phyloP scores from a whole-genome alignment of 2,888 invertebrate genomes.

The Drosophila emarginata region DNA sequence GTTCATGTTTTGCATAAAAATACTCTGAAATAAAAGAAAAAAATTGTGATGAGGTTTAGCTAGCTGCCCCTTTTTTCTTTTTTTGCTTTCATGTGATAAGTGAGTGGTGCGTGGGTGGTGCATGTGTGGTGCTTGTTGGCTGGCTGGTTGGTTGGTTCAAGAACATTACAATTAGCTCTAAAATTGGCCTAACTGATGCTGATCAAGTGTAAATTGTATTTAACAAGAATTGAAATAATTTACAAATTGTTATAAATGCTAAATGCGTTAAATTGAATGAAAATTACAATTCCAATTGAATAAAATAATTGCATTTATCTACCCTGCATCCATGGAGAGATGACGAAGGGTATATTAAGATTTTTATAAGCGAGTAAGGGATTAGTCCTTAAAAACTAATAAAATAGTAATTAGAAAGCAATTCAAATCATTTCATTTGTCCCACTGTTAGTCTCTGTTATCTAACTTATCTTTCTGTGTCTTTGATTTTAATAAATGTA shows the following conservation, averaged over 20 bases:
- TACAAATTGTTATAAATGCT: constrained; percentile 4
- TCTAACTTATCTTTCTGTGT: too few relatives aligned
- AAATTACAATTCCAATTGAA: neutral
- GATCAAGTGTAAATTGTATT: constrained; percentile 7
- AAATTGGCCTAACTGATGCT: constrained; percentile 2
- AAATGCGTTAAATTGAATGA: neutral
- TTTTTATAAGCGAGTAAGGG: too few relatives aligned
- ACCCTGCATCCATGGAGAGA: neutral
- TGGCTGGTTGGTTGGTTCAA: neutral
- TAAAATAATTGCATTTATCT: neutral
- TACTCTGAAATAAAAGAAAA: constrained; percentile 36
- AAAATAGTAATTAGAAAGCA: too few relatives aligned
- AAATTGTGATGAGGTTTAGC: constrained; percentile 50
- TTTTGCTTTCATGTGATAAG: constrained; percentile 4
- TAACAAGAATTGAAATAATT: neutral
- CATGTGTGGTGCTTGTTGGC: neutral
- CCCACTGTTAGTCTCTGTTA: too few relatives aligned
- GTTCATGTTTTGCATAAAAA: constrained; percentile 81
- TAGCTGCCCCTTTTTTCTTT: constrained; percentile 14
- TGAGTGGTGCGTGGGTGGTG: neutral
- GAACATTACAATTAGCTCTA: constrained; percentile 2
- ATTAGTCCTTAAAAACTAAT: too few relatives aligned
- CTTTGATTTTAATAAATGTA: too few relatives aligned
- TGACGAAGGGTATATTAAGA: too few relatives aligned
- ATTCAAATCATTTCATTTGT: too few relatives aligned